Percentiles rank a stretch among this genome's conserved stretches.
Conservation (phyloP, 1,140 invertebrate species). For the Eufriesea mexicana region DNA sequence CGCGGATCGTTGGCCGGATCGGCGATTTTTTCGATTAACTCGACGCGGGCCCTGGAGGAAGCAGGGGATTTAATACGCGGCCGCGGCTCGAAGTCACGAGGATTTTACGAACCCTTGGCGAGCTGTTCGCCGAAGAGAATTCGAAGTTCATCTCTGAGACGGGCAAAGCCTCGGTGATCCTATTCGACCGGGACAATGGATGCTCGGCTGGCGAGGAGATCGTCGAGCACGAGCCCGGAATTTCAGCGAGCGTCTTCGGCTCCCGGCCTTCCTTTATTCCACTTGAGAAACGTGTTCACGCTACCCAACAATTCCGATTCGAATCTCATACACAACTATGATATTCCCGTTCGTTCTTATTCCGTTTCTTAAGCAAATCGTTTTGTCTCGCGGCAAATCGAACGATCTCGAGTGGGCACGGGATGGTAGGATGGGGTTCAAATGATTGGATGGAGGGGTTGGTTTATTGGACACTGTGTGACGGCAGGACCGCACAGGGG, state of each 20-base stretch:
- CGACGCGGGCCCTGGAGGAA: background rate
- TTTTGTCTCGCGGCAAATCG: background rate
- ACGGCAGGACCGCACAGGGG: no score
- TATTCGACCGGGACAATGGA: conserved; percentile 18
- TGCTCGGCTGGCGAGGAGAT: background rate
- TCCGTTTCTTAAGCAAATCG: background rate
- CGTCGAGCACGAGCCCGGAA: conserved; percentile 5
- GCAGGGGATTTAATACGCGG: background rate
- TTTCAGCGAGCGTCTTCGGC: background rate
- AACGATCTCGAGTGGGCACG: no score
- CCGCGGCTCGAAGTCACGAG: background rate
- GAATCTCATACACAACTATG: background rate
- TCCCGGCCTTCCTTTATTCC: background rate
- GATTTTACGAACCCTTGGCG: background rate
- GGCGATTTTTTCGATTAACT: conserved; percentile 4
- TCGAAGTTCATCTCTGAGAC: conserved; percentile 31
- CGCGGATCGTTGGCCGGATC: background rate
- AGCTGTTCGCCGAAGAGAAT: background rate
- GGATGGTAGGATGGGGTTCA: no score
- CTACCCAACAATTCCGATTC: background rate
- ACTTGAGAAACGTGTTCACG: background rate
- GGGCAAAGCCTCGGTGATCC: conserved; percentile 25
- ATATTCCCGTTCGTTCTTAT: background rate
- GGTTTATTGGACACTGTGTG: no score
- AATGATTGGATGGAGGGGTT: no score